A percentile compares a stretch with the other conserved stretches of the same genome.
These are phyloP conservation scores for Passerculus sandwichensis DNA, from an alignment of 2,797 vertebrate species.

Conservation along the genomic window DNA sequence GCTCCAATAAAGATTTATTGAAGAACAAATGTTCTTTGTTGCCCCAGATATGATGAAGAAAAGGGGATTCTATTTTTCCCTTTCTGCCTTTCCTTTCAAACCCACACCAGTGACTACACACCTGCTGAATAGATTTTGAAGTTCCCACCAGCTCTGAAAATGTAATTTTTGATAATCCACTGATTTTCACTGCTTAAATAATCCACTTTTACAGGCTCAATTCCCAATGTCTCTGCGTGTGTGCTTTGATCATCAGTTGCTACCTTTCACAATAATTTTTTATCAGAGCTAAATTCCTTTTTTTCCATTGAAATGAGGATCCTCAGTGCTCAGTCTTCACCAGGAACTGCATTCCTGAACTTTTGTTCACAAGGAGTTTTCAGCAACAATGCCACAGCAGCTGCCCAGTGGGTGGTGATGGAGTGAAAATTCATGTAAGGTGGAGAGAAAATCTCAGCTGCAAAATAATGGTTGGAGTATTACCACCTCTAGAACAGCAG, in stretches of 20 bases:
- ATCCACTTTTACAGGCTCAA: neutral
- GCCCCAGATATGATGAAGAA: neutral
- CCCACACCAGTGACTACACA: neutral
- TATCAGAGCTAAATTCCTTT: neutral
- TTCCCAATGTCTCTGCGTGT: neutral
- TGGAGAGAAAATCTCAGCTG: neutral
- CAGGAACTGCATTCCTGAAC: neutral
- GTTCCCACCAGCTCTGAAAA: neutral
- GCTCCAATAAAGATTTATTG: neutral
- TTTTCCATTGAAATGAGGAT: neutral
- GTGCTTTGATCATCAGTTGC: neutral
- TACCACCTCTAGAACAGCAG: neutral
- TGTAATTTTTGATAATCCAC: neutral
- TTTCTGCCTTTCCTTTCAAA: neutral
- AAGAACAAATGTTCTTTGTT: neutral
- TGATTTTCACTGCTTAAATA: neutral
- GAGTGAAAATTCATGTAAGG: neutral
- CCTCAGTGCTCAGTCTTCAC: neutral
- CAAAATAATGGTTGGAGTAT: neutral
- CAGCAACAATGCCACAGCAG: neutral
- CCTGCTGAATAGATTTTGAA: neutral
- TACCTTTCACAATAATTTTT: neutral
- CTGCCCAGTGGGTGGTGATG: neutral
- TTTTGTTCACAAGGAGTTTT: neutral
- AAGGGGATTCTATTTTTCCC: neutral